Base-by-base conservation (phyloP, 92 coral and sea anemone species). In the Zoanthus solanderi region DNA sequence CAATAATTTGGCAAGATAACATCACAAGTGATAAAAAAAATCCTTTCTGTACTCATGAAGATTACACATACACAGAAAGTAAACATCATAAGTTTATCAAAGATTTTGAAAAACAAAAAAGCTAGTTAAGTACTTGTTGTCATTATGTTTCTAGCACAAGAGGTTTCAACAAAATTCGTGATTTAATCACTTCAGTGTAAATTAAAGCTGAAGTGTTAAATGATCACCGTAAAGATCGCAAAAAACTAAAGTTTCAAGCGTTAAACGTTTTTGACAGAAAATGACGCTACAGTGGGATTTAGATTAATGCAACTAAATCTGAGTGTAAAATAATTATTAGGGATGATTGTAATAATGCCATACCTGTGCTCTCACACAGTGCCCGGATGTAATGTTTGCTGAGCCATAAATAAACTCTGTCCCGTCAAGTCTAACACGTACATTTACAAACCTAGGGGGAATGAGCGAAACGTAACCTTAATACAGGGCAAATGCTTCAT, bases 311-410 rank as follows among this genome's bases (percentile, higher is more conserved):
- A 37, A 37, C 42, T 37, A 37, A 37, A 37, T 2, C 42, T 37
- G 42, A 37, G 42, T 37, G 2, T 37, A 37, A 37, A 37, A 2
- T 37, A 37, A 37, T 4, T 37, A 37, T 37, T 37, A 37, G 3
- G 42, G 42, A 37, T 37, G 42, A 37, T 37, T 37, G 42, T 4
- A 37, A 37, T 37, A 37, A 37, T 37, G 42, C 42, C 58, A 7
- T 80, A 80, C 85, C 85, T 80, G 85, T 7, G 75, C 75, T 65
- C 15, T 29, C 0, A 66, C 58, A 44, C 85, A 80, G 45, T 80
- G 44, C 18, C 85, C 44, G 10, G 71, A 45, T n/a, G 85, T 80
- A 42, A 80, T 28, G 30, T 80, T 80, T 6, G 65, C 85, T 80
- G 72, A 69, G 37, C 85, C 85, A 45, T 66, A 10, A 65, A 80